Base-by-base conservation (phyloP, 2,888 invertebrate genomes). In the Nasonia oneida region DNA sequence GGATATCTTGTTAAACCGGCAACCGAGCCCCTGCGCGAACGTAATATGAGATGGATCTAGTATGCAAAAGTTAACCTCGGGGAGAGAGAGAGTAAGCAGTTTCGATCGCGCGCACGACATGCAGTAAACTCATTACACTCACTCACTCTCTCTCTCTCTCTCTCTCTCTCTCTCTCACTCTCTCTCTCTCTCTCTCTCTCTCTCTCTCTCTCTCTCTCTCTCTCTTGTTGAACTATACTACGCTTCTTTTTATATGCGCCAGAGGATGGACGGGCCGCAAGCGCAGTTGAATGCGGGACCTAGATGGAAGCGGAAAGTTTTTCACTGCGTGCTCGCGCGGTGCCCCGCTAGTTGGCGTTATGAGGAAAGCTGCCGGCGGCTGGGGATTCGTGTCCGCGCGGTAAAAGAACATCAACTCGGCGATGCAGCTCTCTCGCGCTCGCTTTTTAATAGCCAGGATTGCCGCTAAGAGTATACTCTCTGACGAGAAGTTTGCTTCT, bases 21-120 rank as follows among this genome's bases (percentile, higher is more conserved):
- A 81, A 81, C 61, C 81, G 23, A 73, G 47, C 67, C 42, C 12
- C 42, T 67, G 39, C n/a, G 39, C n/a, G 64, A 76, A 33, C 53
- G 71, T 83, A 78, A 83, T 83, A 83, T 83, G 78, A 77, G 77
- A 77, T 70, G 39, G 29, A 71, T 57, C 71, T 77, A 77, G 77
- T 53, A 77, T 83, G 71, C 70, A 78, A 50, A 77, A 83, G 70
- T 77, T 77, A 70, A 42, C 71, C 37, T 29, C 67, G 3, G 23
- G 47, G 61, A 67, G 71, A 39, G n/a, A 2, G 64, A 64, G 53
- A 18, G 53, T 15, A 37, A 70, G 47, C 47, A 23, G 64, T 75
- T 75, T 82, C 47, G 81, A 81, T 81, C 74, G 80, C 23, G 23
- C 42, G 73, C 23, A 47, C 42, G 73, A 2, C n/a, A 23, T 10